Conservation (phyloP, 1,140 invertebrate species). For the Cyrtorhinus lividipennis region DNA sequence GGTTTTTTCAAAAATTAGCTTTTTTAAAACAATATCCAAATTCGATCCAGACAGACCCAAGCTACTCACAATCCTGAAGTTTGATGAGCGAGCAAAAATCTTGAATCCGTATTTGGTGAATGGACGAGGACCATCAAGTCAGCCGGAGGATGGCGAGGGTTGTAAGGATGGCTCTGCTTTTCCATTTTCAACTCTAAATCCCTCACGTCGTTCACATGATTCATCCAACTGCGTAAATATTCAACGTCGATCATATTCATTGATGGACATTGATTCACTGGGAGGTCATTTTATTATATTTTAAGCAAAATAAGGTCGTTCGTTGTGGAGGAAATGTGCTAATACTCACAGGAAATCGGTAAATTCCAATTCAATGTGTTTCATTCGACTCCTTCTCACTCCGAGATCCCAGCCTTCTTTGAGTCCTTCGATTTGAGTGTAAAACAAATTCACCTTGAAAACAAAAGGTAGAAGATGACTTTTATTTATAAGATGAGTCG, state of each 20-base stretch:
- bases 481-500: no score
- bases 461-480: no score
- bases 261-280: no score
- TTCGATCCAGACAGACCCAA: background rate
- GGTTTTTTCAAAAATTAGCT: no score
- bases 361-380: slow-evolving; percentile 36
- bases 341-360: slow-evolving; percentile 43
- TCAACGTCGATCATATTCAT: no score
- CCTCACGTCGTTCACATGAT: slow-evolving; percentile 59
- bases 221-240: slow-evolving; percentile 48
- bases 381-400: slow-evolving; percentile 42
- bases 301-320: no score
- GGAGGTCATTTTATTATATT: no score
- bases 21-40: no score
- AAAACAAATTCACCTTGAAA: slow-evolving; percentile 47
- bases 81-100: slow-evolving; percentile 46
- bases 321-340: no score
- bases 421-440: slow-evolving; percentile 51
- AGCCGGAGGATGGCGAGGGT: slow-evolving; percentile 30
- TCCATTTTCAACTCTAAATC: slow-evolving; percentile 42
- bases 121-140: slow-evolving; percentile 45
- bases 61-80: slow-evolving; percentile 45
- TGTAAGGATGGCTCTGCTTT: slow-evolving; percentile 22
- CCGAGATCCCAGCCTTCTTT: slow-evolving; percentile 50
- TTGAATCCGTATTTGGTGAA: slow-evolving; percentile 34